Percentiles rank a stretch among this genome's conserved stretches.
phyloP scores from a whole-genome alignment of 2,113 vertebrate genomes.

The Gnathonemus longibarbis region DNA sequence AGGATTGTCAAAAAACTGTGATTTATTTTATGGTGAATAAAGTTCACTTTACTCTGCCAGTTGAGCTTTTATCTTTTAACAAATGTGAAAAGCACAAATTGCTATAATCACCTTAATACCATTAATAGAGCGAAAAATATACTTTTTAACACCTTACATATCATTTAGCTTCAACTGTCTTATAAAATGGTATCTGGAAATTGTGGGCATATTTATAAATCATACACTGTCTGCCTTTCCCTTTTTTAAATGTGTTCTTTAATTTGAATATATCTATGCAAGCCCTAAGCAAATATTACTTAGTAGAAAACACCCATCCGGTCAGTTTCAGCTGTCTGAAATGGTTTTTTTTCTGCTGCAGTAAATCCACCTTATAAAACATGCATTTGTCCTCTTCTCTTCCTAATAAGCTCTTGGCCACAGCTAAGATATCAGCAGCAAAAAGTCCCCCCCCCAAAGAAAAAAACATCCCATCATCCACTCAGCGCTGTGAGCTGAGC shows the following conservation, averaged over 20 bases:
- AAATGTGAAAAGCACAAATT: background rate
- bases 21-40: background rate
- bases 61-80: background rate
- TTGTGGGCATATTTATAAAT: background rate
- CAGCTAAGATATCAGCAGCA: slow-evolving; percentile 36
- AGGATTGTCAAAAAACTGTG: background rate
- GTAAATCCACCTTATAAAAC: slow-evolving; percentile 26
- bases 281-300: background rate
- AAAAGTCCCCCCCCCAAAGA: slow-evolving; percentile 4
- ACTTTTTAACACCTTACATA: background rate
- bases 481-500: slow-evolving; percentile 24
- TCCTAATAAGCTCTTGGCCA: slow-evolving; percentile 34
- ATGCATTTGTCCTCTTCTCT: slow-evolving; percentile 24
- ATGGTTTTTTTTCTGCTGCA: background rate
- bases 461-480: slow-evolving; percentile 9
- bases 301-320: background rate
- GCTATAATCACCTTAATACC: background rate
- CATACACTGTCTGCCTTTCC: background rate
- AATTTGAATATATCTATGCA: background rate
- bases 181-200: background rate
- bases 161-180: background rate
- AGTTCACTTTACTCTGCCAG: background rate
- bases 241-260: background rate
- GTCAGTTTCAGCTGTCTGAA: background rate
- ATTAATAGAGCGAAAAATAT: background rate